Evolutionary conservation across 2,113 vertebrate species (phyloP), one percentile per base, ranked within the genome.

Genomic region (Poeciliopsis retropinna): DNA sequence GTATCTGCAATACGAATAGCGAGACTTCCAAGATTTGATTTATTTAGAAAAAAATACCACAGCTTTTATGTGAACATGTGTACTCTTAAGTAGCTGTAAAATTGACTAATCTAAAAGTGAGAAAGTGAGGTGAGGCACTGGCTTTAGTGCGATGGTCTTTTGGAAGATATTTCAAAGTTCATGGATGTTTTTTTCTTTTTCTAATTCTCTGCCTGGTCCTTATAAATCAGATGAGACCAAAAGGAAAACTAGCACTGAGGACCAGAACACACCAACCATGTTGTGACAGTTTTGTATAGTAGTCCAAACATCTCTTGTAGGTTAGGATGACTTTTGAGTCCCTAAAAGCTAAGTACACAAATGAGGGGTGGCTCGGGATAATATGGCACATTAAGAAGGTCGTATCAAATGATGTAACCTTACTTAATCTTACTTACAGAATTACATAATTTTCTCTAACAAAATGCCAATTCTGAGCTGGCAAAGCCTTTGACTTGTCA

Each of bases 11-110:
- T 41, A 61, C 31, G 69, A 51, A 34, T 30, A 19, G 4, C 25
- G 1, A 17, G 64, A 51, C 62, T 57, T 54, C 54, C 62, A 70
- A 41, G 22, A 11, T 47, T 14, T 9, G 5, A 25, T 72, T 61
- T 11, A 0, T 41, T 41, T 41, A 2, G 15, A 37, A 39, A 70
- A 62, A 37, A n/a, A 60, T 14, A 32, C 32, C 64, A 70, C 54
- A 32, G 62, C 61, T 78, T 69, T 54, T 25, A 17, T 41, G 19
- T 2, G 32, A 34, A 30, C 29, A 41, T 27, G 19, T 30, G 65
- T 65, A 64, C 32, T 17, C 37, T 60, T 25, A 66, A 66, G 65
- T 67, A 70, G 64, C 73, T 78, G 78, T 80, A 79, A 76, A 41
- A 19, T 65, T 39, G 14, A 72, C 61, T 66, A 25, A 10, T 47